Base-by-base conservation (phyloP, 2,888 invertebrate genomes). In the Dinocampus coccinellae region DNA sequence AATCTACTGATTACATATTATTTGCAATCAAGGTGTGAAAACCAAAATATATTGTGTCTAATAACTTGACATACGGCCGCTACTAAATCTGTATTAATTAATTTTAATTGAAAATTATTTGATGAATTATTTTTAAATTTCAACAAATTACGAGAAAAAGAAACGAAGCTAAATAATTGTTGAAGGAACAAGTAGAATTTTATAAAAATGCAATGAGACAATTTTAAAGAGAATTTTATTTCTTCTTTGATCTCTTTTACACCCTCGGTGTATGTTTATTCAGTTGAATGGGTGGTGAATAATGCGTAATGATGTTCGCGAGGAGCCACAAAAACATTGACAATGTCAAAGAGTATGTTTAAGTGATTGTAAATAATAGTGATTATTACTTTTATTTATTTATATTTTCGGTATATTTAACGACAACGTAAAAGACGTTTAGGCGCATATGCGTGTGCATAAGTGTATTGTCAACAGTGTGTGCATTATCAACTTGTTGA, bases 381-480 rank as follows among this genome's bases (percentile, higher is more conserved):
- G 42, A 62, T 26, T 42, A 26, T 47, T 47, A 61, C 73, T 13
- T 39, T 13, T 16, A 60, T 60, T 29, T 34, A 36, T 16, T 60
- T 52, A 39, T 42, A 42, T 47, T 62, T 55, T 34, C 11, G 33
- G 20, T 1, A 47, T 47, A 47, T 47, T 47, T 20, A 47, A 47
- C n/a, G n/a, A 20, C 47, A n/a, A 7, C 3, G 20, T n/a, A 6
- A 16, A 16, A n/a, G 4, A 42, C n/a, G 16, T 42, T 10, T 13
- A 36, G 13, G 13, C 10, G 36, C 13, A 16, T 47, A 16, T 47
- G 47, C 4, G n/a, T 42, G 47, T 47, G 47, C 16, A 16, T 52
- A 26, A 26, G 36, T 24, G 39, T 39, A 42, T 62, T 24, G 3
- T 13, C 9, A 42, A 22, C 42, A 26, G 24, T 9, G n/a, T 36